Base-by-base conservation (phyloP, 2,888 invertebrate species). In the Tetrapedia diversipes region DNA sequence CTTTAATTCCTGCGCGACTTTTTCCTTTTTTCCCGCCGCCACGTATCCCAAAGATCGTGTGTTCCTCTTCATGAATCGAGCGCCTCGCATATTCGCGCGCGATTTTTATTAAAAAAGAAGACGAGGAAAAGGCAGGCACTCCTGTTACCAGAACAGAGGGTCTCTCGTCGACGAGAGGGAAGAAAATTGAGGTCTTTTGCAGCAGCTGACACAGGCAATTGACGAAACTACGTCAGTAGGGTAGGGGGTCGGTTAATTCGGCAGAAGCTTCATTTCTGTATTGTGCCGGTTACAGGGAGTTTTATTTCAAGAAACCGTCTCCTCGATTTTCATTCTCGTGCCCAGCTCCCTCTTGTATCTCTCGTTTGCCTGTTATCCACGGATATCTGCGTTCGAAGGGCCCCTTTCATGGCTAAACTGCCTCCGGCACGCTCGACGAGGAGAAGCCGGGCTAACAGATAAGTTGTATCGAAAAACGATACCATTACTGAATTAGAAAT, bases 221-320 rank as follows among this genome's bases (percentile, higher is more conserved):
- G 39, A 4, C 27, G 14, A 4, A 43, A 39, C 51, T 10, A 32
- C 7, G 34, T 49, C 34, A 8, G 11, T 16, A 6, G 1, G 37
- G 56, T 11, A 14, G 8, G 27, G n/a, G 34, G 10, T 53, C 34
- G 57, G 45, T 47, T 14, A 53, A 53, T 51, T 64, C 41, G 22
- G 22, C 19, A n/a, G 29, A 53, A 32, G 32, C 8, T 24, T 10
- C 22, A n/a, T 22, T 53, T 51, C 34, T 41, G 19, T n/a, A 19
- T 10, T 3, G 4, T 14, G 34, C 16, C 34, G 4, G 34, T 34
- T 16, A 37, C 45, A 16, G 54, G n/a, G 53, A 27, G 37, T 56
- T 63, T 39, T 29, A 54, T 63, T 69, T 59, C 14, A 67, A 57
- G 2, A n/a, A 19, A 37, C 34, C 22, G 45, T 22, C 16, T n/a